A percentile compares a stretch with the other conserved stretches of the same genome.
Evolutionary conservation across 1,140 invertebrate species (phyloP).

Genomic region (Tetragnatha versicolor): DNA sequence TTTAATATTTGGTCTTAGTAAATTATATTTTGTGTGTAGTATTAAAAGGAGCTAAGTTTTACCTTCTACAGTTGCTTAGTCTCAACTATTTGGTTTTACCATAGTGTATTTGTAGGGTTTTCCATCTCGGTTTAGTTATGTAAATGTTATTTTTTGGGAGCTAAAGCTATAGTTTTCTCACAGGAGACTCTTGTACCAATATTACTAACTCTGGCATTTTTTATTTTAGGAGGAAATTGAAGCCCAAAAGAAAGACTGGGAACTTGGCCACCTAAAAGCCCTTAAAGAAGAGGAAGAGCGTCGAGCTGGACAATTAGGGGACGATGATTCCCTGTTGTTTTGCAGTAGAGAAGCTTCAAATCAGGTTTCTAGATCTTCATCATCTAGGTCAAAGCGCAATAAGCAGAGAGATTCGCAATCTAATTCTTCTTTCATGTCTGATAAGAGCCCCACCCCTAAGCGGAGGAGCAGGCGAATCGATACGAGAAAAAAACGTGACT

Average conservation of each 20-base stretch:
- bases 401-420: background rate
- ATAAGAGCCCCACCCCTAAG: background rate
- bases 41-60: too few relatives aligned
- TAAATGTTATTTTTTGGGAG: too few relatives aligned
- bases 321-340: constrained; percentile 72
- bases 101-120: too few relatives aligned
- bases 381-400: constrained; percentile 21
- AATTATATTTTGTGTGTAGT: too few relatives aligned
- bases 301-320: constrained; percentile 38
- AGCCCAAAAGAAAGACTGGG: constrained; percentile 92
- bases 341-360: constrained; percentile 77
- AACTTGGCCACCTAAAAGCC: constrained; percentile 78
- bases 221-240: constrained; percentile 75
- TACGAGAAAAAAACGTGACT: background rate
- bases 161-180: too few relatives aligned
- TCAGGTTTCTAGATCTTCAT: constrained; percentile 70
- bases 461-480: constrained; percentile 17
- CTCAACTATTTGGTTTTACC: too few relatives aligned
- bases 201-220: too few relatives aligned
- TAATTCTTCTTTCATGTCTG: background rate
- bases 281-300: constrained; percentile 68
- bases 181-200: too few relatives aligned
- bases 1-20: too few relatives aligned
- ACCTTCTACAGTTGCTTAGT: too few relatives aligned
- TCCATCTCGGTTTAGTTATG: too few relatives aligned